Evolutionary conservation across 2,797 vertebrate genomes (phyloP).

Genomic region (Sebastes dallii): DNA sequence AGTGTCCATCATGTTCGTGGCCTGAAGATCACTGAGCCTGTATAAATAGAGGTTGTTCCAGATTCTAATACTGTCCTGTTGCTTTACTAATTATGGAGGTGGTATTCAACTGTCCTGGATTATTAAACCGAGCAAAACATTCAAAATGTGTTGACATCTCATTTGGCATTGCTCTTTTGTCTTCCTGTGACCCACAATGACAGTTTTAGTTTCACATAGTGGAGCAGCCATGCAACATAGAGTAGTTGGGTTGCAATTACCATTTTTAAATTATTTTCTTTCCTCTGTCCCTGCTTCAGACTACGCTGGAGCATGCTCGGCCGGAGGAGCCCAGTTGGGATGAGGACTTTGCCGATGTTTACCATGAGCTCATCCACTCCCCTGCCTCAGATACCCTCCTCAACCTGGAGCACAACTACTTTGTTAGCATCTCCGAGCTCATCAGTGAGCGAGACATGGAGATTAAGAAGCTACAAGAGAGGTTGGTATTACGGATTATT

Average conservation of each 20-base stretch:
- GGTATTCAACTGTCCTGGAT: neutral
- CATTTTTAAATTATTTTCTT: neutral
- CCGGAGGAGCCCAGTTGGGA: conserved; percentile 97
- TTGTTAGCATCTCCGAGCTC: conserved; percentile 96
- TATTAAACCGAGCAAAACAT: neutral
- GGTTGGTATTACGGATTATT: conserved; percentile 75
- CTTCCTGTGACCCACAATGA: neutral
- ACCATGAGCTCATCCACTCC: conserved; percentile 97
- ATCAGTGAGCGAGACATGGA: conserved; percentile 97
- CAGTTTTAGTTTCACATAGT: neutral
- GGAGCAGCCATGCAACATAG: neutral
- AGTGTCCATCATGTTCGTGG: conserved; percentile 47
- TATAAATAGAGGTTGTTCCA: conserved; percentile 52
- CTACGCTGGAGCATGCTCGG: conserved; percentile 89
- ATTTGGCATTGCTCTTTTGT: conserved; percentile 5
- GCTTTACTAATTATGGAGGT: conserved; percentile 35
- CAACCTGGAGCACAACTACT: conserved; percentile 98
- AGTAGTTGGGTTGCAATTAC: neutral
- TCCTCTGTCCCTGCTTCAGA: conserved; percentile 72
- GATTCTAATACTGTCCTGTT: conserved; percentile 40
- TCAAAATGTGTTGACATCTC: neutral
- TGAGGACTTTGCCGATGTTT: conserved; percentile 96
- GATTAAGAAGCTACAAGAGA: conserved; percentile 93
- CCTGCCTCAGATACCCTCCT: conserved; percentile 95
- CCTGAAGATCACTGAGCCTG: conserved; percentile 30